A percentile compares a stretch with the other conserved stretches of the same genome.
Conservation (phyloP, 53 echinoderm and acorn worm genomes). For the Astropecten irregularis region DNA sequence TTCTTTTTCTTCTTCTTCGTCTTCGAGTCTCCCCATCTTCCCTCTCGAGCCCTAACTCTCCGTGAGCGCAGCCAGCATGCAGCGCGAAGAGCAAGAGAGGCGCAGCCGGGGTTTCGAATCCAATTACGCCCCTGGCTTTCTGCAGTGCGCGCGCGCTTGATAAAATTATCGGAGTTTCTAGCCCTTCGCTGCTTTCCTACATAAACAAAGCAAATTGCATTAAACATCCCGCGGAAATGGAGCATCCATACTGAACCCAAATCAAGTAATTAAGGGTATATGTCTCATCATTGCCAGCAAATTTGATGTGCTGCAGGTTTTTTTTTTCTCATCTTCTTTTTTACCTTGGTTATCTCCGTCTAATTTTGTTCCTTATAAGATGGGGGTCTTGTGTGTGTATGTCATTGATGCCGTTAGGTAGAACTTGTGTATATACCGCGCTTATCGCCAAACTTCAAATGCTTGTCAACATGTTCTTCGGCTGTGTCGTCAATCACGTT, state of each 20-base stretch:
- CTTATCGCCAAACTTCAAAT: slow-evolving; percentile 47
- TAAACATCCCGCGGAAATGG: slow-evolving; percentile 40
- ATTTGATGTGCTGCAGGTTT: slow-evolving; percentile 51
- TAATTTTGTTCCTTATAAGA: slow-evolving; percentile 1
- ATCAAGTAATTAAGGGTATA: slow-evolving; percentile 64
- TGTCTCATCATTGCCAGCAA: slow-evolving; percentile 51
- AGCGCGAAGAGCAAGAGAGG: slow-evolving; percentile 17
- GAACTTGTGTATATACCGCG: no score
- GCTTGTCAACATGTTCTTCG: not conserved
- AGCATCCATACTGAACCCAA: slow-evolving; percentile 44
- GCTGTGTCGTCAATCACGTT: no score
- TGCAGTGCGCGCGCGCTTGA: slow-evolving; percentile 52
- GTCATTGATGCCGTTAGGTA: slow-evolving; percentile 38
- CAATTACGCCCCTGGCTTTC: slow-evolving; percentile 60
- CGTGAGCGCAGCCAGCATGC: not conserved
- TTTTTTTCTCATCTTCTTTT: not conserved
- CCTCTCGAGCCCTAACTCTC: no score
- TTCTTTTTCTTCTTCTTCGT: not conserved
- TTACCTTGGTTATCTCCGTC: no score
- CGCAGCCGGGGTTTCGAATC: slow-evolving; percentile 51
- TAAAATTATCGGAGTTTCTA: slow-evolving; percentile 52
- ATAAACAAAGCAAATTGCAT: slow-evolving; percentile 62
- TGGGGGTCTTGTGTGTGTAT: slow-evolving; percentile 42
- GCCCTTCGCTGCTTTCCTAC: slow-evolving; percentile 50
- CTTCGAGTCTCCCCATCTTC: no score